phyloP scores from a whole-genome alignment of 2,113 vertebrate genomes.

The Hippoglossus stenolepis region DNA sequence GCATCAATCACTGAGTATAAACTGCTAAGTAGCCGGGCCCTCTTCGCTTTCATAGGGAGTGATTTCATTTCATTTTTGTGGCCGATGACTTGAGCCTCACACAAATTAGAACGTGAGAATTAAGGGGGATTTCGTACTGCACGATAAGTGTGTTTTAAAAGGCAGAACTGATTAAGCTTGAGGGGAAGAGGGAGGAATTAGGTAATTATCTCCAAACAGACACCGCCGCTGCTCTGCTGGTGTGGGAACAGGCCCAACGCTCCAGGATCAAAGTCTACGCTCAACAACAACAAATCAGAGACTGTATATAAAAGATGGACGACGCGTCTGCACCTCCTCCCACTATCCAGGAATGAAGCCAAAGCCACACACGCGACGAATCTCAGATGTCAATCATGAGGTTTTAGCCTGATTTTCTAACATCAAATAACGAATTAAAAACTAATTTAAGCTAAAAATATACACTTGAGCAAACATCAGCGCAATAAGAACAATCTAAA shows the following conservation, averaged over 20 bases:
- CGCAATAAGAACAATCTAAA: too few species aligned
- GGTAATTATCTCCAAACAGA: conserved; percentile 69
- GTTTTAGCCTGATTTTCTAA: background rate
- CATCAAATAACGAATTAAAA: background rate
- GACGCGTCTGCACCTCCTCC: background rate
- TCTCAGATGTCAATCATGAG: background rate
- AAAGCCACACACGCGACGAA: too few species aligned
- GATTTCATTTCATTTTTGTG: conserved; percentile 43
- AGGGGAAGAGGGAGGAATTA: conserved; percentile 59
- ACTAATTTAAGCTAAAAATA: background rate
- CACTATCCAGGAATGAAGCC: background rate
- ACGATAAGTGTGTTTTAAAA: conserved; percentile 66
- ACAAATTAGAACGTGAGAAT: conserved; percentile 61
- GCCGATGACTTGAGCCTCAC: conserved; percentile 60
- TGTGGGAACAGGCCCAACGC: conserved; percentile 38
- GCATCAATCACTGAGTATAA: conserved; percentile 66
- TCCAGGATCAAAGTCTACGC: conserved; percentile 44
- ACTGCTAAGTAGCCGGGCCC: conserved; percentile 70
- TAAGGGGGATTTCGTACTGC: conserved; percentile 67
- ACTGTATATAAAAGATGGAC: too few species aligned
- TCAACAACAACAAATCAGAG: conserved; percentile 8
- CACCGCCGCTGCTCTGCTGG: conserved; percentile 46
- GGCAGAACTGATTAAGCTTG: conserved; percentile 70
- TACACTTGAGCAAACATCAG: too few species aligned
- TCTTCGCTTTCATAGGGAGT: conserved; percentile 37